Conservation (phyloP, 2,888 invertebrate genomes). For the Brenthis daphne region DNA sequence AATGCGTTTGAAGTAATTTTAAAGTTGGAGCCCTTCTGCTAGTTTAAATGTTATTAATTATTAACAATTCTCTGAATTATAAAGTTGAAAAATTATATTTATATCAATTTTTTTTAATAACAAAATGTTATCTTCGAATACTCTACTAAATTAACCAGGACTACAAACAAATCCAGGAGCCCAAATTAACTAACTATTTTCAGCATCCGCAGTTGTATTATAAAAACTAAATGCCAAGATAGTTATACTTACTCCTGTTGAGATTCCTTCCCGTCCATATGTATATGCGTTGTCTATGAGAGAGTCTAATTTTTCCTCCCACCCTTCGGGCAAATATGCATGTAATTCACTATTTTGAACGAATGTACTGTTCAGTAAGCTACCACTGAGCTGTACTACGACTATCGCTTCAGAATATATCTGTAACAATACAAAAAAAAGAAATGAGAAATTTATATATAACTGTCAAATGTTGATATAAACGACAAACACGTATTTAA, state of each 20-base stretch:
- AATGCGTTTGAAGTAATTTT: too few relatives aligned
- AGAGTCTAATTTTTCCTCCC: conserved; percentile 93
- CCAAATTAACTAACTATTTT: too few relatives aligned
- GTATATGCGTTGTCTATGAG: conserved; percentile 96
- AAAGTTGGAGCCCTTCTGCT: too few relatives aligned
- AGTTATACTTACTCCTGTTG: conserved; percentile 86
- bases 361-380: conserved; percentile 93
- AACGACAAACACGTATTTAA: too few relatives aligned
- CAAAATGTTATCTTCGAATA: too few relatives aligned
- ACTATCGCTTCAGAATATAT: conserved; percentile 97
- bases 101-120: too few relatives aligned
- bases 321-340: conserved; percentile 91
- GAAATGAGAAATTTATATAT: background rate
- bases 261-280: conserved; percentile 95
- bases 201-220: background rate
- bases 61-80: too few relatives aligned
- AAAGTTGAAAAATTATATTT: too few relatives aligned
- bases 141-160: too few relatives aligned
- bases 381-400: conserved; percentile 93
- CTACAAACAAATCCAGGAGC: too few relatives aligned
- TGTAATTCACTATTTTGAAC: conserved; percentile 94
- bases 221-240: background rate
- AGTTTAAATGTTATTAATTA: too few relatives aligned
- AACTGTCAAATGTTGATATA: background rate
- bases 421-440: conserved; percentile 71